These are phyloP conservation scores for Anthophora plumipes DNA, from an alignment of 2,888 invertebrate genomes.

Conservation along the genomic window DNA sequence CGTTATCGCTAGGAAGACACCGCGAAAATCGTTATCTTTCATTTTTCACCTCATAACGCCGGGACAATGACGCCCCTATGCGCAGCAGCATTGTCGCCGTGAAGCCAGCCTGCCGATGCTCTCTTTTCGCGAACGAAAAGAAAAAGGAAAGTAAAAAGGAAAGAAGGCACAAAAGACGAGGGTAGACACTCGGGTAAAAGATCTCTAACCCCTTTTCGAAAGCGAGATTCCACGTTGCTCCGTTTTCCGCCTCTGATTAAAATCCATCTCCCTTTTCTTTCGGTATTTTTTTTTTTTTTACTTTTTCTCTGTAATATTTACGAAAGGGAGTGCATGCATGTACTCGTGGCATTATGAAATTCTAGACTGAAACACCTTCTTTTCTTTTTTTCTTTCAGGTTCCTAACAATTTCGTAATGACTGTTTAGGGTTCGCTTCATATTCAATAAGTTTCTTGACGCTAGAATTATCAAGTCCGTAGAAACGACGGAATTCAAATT, in stretches of 20 bases:
- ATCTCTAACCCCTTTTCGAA: constrained; percentile 36
- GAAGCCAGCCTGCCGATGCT: constrained; percentile 39
- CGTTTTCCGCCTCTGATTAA: constrained; percentile 47
- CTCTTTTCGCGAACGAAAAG: constrained; percentile 19
- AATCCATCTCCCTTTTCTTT: constrained; percentile 25
- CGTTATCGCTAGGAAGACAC: constrained; percentile 56
- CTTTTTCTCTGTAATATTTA: no score
- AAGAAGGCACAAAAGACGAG: background rate
- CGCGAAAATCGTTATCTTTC: constrained; percentile 80
- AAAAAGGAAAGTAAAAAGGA: background rate
- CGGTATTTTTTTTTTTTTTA: background rate
- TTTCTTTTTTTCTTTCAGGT: background rate
- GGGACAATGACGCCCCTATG: constrained; percentile 76
- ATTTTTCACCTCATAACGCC: constrained; percentile 83
- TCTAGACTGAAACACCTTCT: no score
- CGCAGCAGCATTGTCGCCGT: constrained; percentile 59
- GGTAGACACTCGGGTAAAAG: constrained; percentile 15
- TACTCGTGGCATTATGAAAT: no score
- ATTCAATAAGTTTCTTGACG: no score
- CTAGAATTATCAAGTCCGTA: no score
- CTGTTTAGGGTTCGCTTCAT: no score
- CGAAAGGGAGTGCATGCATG: no score
- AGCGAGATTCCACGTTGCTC: constrained; percentile 30
- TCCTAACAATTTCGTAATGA: no score
- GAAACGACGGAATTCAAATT: no score